Evolutionary conservation across 2,888 invertebrate genomes (phyloP).

Genomic region (Amitus sp.): DNA sequence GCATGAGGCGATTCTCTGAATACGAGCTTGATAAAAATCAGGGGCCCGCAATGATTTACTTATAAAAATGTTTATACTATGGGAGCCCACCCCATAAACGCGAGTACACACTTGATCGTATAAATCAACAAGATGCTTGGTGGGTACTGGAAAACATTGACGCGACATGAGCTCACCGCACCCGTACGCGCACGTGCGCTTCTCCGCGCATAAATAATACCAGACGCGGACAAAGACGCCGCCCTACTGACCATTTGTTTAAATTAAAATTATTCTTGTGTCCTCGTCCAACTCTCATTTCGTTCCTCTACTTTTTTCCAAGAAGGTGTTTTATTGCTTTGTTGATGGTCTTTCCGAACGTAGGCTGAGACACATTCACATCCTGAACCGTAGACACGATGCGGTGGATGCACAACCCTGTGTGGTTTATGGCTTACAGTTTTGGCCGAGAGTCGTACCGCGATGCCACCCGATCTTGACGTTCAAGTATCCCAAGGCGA

Average conservation of each 20-base stretch:
- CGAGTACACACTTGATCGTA: slow-evolving; percentile 39
- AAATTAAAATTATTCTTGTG: slow-evolving; percentile 64
- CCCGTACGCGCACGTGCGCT: slow-evolving; percentile 62
- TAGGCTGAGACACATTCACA: slow-evolving; percentile 33
- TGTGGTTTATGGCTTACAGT: slow-evolving; percentile 44
- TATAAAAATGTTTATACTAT: neutral
- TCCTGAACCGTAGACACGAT: slow-evolving; percentile 24
- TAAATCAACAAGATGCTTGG: slow-evolving; percentile 47
- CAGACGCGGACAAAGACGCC: slow-evolving; percentile 65
- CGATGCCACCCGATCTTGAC: no score
- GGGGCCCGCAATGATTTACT: slow-evolving; percentile 1
- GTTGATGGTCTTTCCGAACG: slow-evolving; percentile 52
- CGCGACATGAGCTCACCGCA: slow-evolving; percentile 50
- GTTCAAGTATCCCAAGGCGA: no score
- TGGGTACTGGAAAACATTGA: slow-evolving; percentile 58
- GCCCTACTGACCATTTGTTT: slow-evolving; percentile 65
- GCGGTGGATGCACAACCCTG: no score
- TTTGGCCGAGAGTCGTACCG: slow-evolving; percentile 35
- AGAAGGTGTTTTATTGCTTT: slow-evolving; percentile 56
- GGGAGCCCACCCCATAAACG: slow-evolving; percentile 4
- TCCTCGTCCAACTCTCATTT: slow-evolving; percentile 34
- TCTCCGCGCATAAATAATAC: slow-evolving; percentile 64
- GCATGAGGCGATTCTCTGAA: slow-evolving; percentile 4
- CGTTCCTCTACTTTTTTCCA: slow-evolving; percentile 34
- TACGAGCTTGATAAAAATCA: slow-evolving; percentile 2